Evolutionary conservation across 2,888 invertebrate species (phyloP), one percentile per base, ranked within the genome.

Genomic region (Iselma pallidipennis): DNA sequence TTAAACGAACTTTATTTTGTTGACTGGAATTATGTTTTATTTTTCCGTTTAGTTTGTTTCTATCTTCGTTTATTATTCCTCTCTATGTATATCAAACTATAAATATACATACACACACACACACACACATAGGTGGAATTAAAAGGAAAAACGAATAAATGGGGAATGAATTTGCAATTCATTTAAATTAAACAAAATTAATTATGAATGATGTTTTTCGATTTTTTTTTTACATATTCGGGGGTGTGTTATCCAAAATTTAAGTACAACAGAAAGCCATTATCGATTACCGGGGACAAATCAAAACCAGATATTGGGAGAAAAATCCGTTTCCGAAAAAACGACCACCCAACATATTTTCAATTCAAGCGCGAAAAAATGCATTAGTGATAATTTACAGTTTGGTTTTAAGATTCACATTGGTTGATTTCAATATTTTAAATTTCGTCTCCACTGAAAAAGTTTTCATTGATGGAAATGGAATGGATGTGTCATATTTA

Each of bases 361-460:
- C 53, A 12, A 49, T 28, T 56, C 55, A 56, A 63, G 68, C 66
- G 55, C 66, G 70, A 69, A 72, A 74, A 75, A 76, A 71, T 74
- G 75, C 76, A 76, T 74, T 73, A 74, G 69, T 65, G 72, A 72
- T 74, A 74, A 76, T 75, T 75, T 71, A 74, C 63, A 57, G 71
- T 67, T 65, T 57, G n/a, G 9, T 65, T 50, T 56, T 57, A 56
- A 65, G 68, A 66, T 69, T 71, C 67, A 71, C 67, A 68, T 66
- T 66, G 63, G 58, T 58, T 64, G 66, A 66, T 70, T 67, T 66
- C 61, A 59, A 53, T 61, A 61, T 63, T 57, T 67, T 68, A n/a
- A n/a, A n/a, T 67, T 60, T 31, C 14, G 51, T 55, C 56, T 52
- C 37, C 28, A 28, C 42, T 61, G 28, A 55, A 45, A 7, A 12